Percentiles rank a stretch among this genome's conserved stretches.
These are phyloP conservation scores for Tympanuchus pallidicinctus DNA, from an alignment of 2,113 vertebrate species.

Conservation along the genomic window DNA sequence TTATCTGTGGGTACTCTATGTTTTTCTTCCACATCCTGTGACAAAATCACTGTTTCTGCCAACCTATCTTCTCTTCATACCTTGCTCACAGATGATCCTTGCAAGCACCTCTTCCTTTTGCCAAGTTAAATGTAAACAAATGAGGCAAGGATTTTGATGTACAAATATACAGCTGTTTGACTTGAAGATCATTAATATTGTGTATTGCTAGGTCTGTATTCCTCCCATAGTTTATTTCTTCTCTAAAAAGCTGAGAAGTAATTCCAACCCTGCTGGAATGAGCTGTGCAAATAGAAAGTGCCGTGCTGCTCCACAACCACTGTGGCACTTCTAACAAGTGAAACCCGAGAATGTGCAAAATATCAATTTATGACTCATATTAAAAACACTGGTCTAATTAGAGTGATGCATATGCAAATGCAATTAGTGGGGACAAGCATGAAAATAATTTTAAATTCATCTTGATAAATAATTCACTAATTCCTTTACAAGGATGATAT, in stretches of 20 bases:
- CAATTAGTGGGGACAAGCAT: conserved; percentile 17
- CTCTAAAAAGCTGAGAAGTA: background rate
- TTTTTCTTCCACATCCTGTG: background rate
- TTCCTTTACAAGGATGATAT: conserved; percentile 12
- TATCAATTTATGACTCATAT: background rate
- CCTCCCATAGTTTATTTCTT: background rate
- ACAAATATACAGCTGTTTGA: background rate
- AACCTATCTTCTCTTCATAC: fast-evolving
- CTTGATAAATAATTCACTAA: conserved; percentile 45
- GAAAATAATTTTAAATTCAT: conserved; percentile 1
- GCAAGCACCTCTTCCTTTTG: background rate
- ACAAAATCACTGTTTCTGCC: background rate
- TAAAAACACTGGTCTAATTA: conserved; percentile 15
- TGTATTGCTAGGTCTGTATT: background rate
- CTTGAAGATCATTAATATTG: background rate
- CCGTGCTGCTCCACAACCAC: background rate
- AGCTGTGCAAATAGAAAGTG: background rate
- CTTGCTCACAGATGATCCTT: background rate
- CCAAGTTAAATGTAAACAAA: background rate
- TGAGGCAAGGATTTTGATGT: background rate
- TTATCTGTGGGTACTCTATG: background rate
- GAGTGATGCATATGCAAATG: conserved; percentile 34
- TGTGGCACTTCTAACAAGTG: background rate
- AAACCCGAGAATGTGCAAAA: background rate
- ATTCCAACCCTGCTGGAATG: background rate